Conservation (phyloP, 2,113 vertebrate species). For the Cheirogaleus medius region DNA sequence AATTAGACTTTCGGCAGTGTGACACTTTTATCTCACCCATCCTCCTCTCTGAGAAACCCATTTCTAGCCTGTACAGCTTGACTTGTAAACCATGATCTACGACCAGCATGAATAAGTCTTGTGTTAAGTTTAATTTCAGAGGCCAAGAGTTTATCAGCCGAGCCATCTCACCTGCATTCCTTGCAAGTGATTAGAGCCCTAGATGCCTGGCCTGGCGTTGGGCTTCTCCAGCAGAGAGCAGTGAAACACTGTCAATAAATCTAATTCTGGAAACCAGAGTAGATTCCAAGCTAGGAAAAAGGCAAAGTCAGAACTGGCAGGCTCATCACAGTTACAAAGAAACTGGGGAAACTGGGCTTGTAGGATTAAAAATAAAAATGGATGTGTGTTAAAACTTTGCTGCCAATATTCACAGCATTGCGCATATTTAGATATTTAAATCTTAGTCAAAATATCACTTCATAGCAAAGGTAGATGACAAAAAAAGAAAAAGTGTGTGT, state of each 20-base stretch:
- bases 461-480: background rate
- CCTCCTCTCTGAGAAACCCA: slow-evolving; percentile 38
- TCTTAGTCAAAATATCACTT: background rate
- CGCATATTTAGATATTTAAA: background rate
- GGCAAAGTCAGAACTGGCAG: slow-evolving; percentile 73
- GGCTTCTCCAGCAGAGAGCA: slow-evolving; percentile 90
- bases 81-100: background rate
- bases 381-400: background rate
- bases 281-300: slow-evolving; percentile 72
- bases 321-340: slow-evolving; percentile 45
- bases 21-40: slow-evolving; percentile 30
- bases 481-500: background rate
- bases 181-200: slow-evolving; percentile 62
- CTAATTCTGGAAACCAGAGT: slow-evolving; percentile 72
- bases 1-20: slow-evolving; percentile 22
- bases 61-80: slow-evolving; percentile 35
- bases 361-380: background rate
- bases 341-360: slow-evolving; percentile 29
- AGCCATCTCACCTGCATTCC: slow-evolving; percentile 82
- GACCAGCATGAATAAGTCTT: slow-evolving; percentile 20
- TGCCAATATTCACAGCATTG: background rate
- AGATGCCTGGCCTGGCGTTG: slow-evolving; percentile 72
- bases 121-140: slow-evolving; percentile 9
- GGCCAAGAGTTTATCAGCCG: slow-evolving; percentile 43
- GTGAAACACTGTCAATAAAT: slow-evolving; percentile 85